These are phyloP conservation scores for Drosophila lutescens DNA, from an alignment of 2,888 invertebrate genomes.

Conservation along the genomic window DNA sequence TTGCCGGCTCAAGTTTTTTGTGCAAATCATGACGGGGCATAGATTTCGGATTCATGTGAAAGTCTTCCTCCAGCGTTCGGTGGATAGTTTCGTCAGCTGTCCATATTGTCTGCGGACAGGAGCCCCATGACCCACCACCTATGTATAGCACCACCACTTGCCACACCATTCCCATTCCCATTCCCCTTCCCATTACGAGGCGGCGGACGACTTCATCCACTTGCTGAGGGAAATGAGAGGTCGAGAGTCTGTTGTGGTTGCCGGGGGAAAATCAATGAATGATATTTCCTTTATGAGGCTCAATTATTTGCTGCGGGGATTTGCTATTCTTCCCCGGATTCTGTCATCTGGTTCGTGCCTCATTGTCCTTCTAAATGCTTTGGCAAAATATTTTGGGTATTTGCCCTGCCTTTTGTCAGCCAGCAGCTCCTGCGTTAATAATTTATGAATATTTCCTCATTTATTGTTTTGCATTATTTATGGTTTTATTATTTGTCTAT, in stretches of 20 bases:
- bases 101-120: slow-evolving; percentile 63
- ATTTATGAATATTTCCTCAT: slow-evolving; percentile 81
- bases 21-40: slow-evolving; percentile 82
- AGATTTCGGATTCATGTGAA: slow-evolving; percentile 79
- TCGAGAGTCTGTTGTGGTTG: slow-evolving; percentile 36
- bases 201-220: slow-evolving; percentile 62
- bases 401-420: slow-evolving; percentile 66
- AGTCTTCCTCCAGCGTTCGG: slow-evolving; percentile 63
- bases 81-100: slow-evolving; percentile 78
- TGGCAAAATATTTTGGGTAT: slow-evolving; percentile 79
- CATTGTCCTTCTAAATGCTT: slow-evolving; percentile 80
- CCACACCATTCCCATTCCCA: slow-evolving; percentile 14
- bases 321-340: slow-evolving; percentile 64
- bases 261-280: slow-evolving; percentile 77
- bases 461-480: slow-evolving; percentile 80
- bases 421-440: slow-evolving; percentile 63
- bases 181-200: background rate
- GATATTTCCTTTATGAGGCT: slow-evolving; percentile 78
- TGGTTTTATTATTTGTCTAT: slow-evolving; percentile 74
- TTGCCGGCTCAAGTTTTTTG: slow-evolving; percentile 73
- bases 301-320: slow-evolving; percentile 82
- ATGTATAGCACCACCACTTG: slow-evolving; percentile 5
- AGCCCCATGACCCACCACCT: slow-evolving; percentile 27
- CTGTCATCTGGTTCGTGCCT: slow-evolving; percentile 68
- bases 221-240: slow-evolving; percentile 43